Conservation (phyloP, 2,888 invertebrate genomes). For the Gastrophysa polygoni region DNA sequence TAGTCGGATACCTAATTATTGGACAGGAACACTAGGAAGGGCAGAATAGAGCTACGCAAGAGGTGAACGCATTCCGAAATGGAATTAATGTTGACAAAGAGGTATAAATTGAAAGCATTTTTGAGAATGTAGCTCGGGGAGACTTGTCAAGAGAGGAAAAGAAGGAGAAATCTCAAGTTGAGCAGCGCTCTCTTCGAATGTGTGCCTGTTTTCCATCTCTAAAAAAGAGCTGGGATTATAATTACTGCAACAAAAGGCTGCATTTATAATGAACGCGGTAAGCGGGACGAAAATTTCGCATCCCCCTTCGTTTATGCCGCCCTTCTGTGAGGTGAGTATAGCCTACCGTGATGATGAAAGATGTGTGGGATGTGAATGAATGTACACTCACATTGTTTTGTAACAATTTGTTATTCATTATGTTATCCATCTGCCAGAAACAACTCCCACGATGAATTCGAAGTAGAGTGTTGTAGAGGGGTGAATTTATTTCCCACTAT, state of each 20-base stretch:
- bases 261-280: constrained; percentile 39
- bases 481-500: too few relatives aligned
- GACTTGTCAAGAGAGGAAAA: constrained; percentile 31
- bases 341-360: neutral
- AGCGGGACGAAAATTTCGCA: constrained; percentile 31
- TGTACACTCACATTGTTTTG: too few relatives aligned
- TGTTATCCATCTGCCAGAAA: too few relatives aligned
- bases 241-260: constrained; percentile 41
- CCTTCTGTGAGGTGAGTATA: neutral
- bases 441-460: too few relatives aligned
- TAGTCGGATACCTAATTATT: neutral
- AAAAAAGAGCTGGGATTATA: constrained; percentile 37
- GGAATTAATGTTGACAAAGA: constrained; percentile 36
- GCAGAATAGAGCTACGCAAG: neutral
- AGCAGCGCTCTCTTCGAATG: constrained; percentile 29
- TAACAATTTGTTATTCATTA: too few relatives aligned
- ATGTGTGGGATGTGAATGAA: too few relatives aligned
- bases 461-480: too few relatives aligned
- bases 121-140: constrained; percentile 27
- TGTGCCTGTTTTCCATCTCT: constrained; percentile 23
- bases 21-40: neutral
- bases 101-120: constrained; percentile 40
- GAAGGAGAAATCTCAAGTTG: constrained; percentile 25
- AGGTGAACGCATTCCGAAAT: neutral
- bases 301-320: constrained; percentile 1